Base-by-base conservation (phyloP, 1,140 invertebrate genomes). In the Philaenus spumarius region DNA sequence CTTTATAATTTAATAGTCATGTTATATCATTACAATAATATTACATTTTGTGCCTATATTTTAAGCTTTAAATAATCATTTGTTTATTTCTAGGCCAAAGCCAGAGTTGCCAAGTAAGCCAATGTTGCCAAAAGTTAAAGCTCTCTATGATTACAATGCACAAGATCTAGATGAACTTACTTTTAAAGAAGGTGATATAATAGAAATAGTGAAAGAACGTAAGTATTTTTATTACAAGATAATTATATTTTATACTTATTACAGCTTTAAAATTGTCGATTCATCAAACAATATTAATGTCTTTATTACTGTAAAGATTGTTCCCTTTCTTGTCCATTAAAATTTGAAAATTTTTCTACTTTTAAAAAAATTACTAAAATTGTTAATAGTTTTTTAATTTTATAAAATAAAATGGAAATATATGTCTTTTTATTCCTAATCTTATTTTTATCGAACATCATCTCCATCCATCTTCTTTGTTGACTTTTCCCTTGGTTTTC, bases 151-250 rank as follows among this genome's bases (percentile, higher is more conserved):
- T 30, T 88, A 87, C 63, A 78, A 78, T 63, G 82, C 85, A 3
- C 78, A 80, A 66, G 85, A 87, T 70, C 74, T 81, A 0, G 85
- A 86, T 68, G 85, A 87, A 69, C 69, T 88, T 1, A 76, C 72
- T 34, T 79, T 88, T 30, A 75, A 77, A 48, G 81, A 82, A 62
- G 81, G 81, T 14, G 83, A 86, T 50, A 66, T 81, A 11, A 76
- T 87, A 55, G 80, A 85, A 60, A 75, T 87, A 24, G 66, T 86
- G 1, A 78, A 81, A 70, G 82, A 86, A 79, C 77, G 83, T 85
- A 66, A 73, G 73, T 72, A 35, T 3, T 4, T 30, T 30, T 30
- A 30, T 30, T 11, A 7, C 14, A 7, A 7, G 6, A 35, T 35
- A 7, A 14, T 35, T 35, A 35, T 7, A 14, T 45, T 45, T 11